phyloP scores from a whole-genome alignment of 1,140 invertebrate species.

The Telenomus remus region DNA sequence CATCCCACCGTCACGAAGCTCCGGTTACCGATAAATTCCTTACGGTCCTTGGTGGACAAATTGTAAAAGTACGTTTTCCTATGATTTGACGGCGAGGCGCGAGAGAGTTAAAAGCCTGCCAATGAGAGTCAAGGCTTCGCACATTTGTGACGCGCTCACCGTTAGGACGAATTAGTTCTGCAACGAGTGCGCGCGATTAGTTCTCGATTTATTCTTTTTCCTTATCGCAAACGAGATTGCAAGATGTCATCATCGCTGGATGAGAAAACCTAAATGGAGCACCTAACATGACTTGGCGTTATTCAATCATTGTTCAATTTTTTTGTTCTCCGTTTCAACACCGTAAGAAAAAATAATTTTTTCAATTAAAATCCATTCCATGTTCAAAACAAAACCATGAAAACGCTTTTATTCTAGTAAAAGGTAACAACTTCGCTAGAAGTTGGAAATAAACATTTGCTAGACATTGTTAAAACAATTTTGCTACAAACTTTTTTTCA shows the following conservation, averaged over 20 bases:
- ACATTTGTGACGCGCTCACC: constrained; percentile 41
- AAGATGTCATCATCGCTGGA: constrained; percentile 45
- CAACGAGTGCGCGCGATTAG: constrained; percentile 42
- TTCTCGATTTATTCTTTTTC: constrained; percentile 36
- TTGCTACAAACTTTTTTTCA: too few relatives aligned
- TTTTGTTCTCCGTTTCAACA: too few relatives aligned
- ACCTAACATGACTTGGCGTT: not conserved
- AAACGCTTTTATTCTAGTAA: too few relatives aligned
- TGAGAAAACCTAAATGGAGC: constrained; percentile 31
- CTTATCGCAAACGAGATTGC: constrained; percentile 40
- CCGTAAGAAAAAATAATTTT: too few relatives aligned
- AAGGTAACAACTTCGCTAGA: too few relatives aligned
- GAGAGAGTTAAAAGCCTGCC: constrained; percentile 35
- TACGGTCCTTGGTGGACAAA: constrained; percentile 66
- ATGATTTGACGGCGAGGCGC: constrained; percentile 37
- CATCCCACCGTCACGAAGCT: constrained; percentile 47
- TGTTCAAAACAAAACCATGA: too few relatives aligned
- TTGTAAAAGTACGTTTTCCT: constrained; percentile 57
- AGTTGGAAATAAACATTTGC: too few relatives aligned
- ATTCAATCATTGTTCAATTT: too few relatives aligned
- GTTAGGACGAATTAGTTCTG: constrained; percentile 51
- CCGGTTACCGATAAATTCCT: constrained; percentile 68
- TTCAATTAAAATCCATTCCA: too few relatives aligned
- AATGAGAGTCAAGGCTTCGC: constrained; percentile 50
- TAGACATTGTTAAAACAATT: too few relatives aligned